phyloP scores from a whole-genome alignment of 2,113 vertebrate genomes.

The Anseranas semipalmata region DNA sequence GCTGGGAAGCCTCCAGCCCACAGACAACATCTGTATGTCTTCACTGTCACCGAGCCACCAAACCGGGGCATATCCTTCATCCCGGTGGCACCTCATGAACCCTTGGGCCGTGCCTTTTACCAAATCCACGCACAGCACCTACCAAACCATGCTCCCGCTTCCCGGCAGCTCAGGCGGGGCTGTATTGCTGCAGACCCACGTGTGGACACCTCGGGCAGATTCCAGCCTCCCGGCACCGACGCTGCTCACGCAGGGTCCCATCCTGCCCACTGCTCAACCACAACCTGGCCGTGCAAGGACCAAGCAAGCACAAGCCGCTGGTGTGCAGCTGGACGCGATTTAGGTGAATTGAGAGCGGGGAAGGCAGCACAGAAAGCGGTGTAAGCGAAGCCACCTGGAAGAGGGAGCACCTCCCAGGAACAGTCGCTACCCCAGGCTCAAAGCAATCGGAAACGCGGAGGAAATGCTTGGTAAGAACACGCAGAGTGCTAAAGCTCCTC shows the following conservation, averaged over 20 bases:
- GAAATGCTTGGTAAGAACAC: not conserved
- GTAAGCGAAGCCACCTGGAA: not conserved
- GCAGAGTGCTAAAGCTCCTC: not conserved
- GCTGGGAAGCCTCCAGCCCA: not conserved
- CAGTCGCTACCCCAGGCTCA: not conserved
- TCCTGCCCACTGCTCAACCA: too few species aligned
- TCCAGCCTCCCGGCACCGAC: too few species aligned
- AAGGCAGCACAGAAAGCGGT: not conserved
- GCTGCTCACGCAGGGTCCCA: too few species aligned
- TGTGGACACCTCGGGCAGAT: too few species aligned
- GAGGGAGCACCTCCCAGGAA: not conserved
- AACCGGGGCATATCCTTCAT: not conserved
- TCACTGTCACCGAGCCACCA: not conserved
- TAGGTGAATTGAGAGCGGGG: not conserved
- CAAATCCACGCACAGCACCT: too few species aligned
- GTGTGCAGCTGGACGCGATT: not conserved
- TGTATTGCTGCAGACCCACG: too few species aligned
- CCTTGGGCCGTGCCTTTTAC: too few species aligned
- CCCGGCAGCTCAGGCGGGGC: too few species aligned
- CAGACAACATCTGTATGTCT: rapidly evolving
- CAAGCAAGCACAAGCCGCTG: too few species aligned
- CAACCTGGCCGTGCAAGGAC: too few species aligned
- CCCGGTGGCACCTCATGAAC: not conserved
- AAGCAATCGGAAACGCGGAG: not conserved
- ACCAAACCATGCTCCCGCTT: too few species aligned